Evolutionary conservation across 1,140 invertebrate genomes (phyloP).

Genomic region (Hesperophylax magnus): DNA sequence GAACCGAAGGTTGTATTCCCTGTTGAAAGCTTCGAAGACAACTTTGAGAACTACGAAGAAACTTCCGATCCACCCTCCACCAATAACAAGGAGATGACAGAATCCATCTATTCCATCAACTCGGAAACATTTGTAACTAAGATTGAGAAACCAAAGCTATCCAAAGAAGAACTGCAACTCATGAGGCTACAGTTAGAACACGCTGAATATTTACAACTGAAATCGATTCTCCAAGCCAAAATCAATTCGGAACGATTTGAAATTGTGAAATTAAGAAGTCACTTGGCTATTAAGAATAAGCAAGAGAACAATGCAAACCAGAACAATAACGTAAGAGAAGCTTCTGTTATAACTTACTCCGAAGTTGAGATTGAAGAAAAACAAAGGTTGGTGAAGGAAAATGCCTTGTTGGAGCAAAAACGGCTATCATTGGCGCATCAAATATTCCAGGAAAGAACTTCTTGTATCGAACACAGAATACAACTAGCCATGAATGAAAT

Average conservation of each 20-base stretch:
- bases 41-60: conserved; percentile 64
- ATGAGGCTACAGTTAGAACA: conserved; percentile 76
- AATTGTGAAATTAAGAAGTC: conserved; percentile 76
- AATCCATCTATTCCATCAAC: conserved; percentile 51
- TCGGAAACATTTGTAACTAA: conserved; percentile 51
- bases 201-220: conserved; percentile 77
- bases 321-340: conserved; percentile 72
- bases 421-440: conserved; percentile 74
- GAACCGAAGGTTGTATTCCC: conserved; percentile 38
- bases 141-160: conserved; percentile 67
- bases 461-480: conserved; percentile 77
- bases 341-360: conserved; percentile 65
- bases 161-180: conserved; percentile 72
- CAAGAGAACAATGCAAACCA: conserved; percentile 67
- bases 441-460: conserved; percentile 78
- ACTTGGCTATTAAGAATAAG: conserved; percentile 68
- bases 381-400: conserved; percentile 75
- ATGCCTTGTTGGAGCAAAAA: conserved; percentile 78
- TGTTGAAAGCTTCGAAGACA: conserved; percentile 67
- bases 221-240: conserved; percentile 75
- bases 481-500: conserved; percentile 76
- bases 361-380: conserved; percentile 65
- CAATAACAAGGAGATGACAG: conserved; percentile 53
- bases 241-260: conserved; percentile 78
- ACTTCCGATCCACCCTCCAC: conserved; percentile 59